phyloP scores from a whole-genome alignment of 1,140 invertebrate species.

The Scylla paramamosain region DNA sequence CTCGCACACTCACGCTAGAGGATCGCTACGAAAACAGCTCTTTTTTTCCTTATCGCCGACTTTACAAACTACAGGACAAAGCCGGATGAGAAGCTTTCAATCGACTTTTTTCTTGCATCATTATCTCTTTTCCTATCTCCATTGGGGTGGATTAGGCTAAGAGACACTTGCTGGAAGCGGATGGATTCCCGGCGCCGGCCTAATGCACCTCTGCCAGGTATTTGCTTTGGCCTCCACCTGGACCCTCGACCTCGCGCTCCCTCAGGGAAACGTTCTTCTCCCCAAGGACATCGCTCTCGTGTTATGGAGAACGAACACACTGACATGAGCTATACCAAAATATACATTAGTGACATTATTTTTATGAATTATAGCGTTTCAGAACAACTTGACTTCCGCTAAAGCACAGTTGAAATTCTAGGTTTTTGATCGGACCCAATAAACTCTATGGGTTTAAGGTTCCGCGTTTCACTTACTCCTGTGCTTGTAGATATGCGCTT shows the following conservation, averaged over 20 bases:
- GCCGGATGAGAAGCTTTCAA: conserved; percentile 40
- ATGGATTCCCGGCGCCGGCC: neutral
- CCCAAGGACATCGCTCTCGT: neutral
- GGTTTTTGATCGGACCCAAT: no score
- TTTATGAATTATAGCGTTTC: no score
- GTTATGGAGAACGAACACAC: no score
- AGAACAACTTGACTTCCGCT: no score
- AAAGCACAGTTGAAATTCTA: no score
- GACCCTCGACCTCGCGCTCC: neutral
- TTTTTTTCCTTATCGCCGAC: conserved; percentile 36
- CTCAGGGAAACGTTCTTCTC: neutral
- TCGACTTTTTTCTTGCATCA: conserved; percentile 40
- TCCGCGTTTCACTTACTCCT: no score
- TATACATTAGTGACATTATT: no score
- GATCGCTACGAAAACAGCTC: conserved; percentile 17
- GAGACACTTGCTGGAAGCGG: conserved; percentile 53
- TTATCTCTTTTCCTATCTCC: conserved; percentile 26
- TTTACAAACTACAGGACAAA: conserved; percentile 46
- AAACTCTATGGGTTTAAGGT: no score
- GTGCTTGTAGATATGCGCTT: no score
- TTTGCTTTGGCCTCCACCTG: neutral
- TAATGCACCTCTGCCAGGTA: conserved; percentile 20
- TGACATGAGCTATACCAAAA: no score
- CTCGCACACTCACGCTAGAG: neutral
- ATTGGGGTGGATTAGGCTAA: conserved; percentile 48